Base-by-base conservation (phyloP, 2,113 vertebrate species). In the Cyphotilapia sp. region DNA sequence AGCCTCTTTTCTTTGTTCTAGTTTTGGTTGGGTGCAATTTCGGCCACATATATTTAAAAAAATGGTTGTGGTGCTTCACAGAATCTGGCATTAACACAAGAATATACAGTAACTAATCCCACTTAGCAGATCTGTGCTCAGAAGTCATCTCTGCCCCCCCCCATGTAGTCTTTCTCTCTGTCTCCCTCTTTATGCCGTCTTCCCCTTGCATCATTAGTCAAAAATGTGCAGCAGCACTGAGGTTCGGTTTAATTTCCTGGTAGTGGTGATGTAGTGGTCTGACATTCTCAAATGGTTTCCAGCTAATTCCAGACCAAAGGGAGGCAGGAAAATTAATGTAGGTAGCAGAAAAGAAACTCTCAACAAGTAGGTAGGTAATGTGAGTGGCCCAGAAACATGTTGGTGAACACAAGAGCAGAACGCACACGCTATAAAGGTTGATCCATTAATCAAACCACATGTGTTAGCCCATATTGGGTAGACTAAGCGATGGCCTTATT, bases 1-100 rank as follows among this genome's bases (percentile, higher is more conserved):
- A 87, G n/a, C 86, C 84, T 84, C 59, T 87, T 91, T 93, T 87
- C 84, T 86, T 61, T 89, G 86, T 81, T 71, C 86, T 84, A 81
- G n/a, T 88, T 92, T 84, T 69, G 47, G 84, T 80, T 61, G 8
- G 61, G 69, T 66, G 51, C 82, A 88, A 89, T 74, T 88, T 83
- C 83, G 13, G 57, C 27, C 57, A 63, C 35, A 66, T 47, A 8
- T 24, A 71, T 66, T 56, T 7, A 1, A 4, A 47, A 57, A 83
- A 57, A 69, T 49, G 11, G 47, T 5, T 76, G 38, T 47, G 51
- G 13, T 12, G 14, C 19, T 31, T 35, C 10, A 31, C 12, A 42
- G 5, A 35, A 71, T 29, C 49, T 33, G 49, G 9, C 6, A 31
- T 47, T 22, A 19, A 14, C 12, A 19, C 40, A 40, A 56, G 33